Conservation (phyloP, 2,797 vertebrate genomes). For the Delichon dasypus region DNA sequence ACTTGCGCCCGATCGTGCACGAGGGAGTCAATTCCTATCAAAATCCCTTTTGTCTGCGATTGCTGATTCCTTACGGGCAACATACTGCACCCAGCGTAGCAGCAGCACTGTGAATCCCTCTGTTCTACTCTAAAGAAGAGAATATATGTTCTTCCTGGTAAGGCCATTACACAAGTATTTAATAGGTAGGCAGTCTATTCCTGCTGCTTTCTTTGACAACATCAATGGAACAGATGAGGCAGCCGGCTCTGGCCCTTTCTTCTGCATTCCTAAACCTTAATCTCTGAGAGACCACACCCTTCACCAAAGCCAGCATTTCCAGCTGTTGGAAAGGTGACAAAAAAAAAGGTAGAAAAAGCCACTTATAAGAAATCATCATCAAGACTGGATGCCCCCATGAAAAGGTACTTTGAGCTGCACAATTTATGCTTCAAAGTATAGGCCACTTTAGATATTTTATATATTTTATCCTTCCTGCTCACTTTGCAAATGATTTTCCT, state of each 20-base stretch:
- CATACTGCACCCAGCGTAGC: neutral
- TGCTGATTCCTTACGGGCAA: neutral
- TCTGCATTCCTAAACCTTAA: neutral
- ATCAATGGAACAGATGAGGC: neutral
- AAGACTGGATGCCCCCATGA: neutral
- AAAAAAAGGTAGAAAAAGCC: neutral
- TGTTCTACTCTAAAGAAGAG: neutral
- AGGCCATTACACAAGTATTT: neutral
- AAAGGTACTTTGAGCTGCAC: neutral
- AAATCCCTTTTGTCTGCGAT: neutral
- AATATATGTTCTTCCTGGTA: neutral
- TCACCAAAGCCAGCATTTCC: neutral
- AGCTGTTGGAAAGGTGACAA: neutral
- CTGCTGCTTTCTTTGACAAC: neutral
- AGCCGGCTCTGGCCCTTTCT: neutral
- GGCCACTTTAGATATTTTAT: neutral
- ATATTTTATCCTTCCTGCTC: neutral
- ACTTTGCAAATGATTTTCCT: neutral
- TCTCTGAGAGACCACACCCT: neutral
- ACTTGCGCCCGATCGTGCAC: neutral
- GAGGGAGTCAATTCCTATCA: neutral
- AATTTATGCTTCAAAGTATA: neutral
- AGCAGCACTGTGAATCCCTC: neutral
- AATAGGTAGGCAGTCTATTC: neutral
- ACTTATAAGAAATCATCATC: neutral